These are phyloP conservation scores for Quadroppia sp. DNA, from an alignment of 2,888 invertebrate genomes.

Conservation along the genomic window DNA sequence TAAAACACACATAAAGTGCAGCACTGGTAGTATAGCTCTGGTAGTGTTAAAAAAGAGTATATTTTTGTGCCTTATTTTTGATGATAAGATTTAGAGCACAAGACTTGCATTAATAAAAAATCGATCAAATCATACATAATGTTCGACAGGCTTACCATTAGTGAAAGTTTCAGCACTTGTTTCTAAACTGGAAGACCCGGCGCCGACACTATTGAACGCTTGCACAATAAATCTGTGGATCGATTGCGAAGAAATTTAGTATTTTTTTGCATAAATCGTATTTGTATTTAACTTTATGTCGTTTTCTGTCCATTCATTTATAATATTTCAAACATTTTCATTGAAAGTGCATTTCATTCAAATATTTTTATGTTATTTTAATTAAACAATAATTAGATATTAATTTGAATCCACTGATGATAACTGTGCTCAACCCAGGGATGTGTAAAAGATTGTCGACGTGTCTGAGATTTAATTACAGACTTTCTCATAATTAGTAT, in stretches of 20 bases:
- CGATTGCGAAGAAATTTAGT: neutral
- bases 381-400: neutral
- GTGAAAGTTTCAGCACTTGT: slow-evolving; percentile 44
- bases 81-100: neutral
- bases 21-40: neutral
- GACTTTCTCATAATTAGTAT: no score
- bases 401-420: neutral
- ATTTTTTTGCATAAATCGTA: neutral
- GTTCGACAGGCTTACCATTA: slow-evolving; percentile 43
- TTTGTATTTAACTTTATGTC: neutral
- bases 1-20: neutral
- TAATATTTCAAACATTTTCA: slow-evolving; percentile 3
- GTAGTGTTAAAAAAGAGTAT: slow-evolving; percentile 1
- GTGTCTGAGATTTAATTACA: no score
- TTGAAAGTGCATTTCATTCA: neutral
- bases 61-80: neutral
- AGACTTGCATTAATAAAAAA: slow-evolving; percentile 32
- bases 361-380: neutral
- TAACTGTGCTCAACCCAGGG: no score
- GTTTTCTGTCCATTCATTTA: neutral
- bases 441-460: no score
- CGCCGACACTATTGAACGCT: slow-evolving; percentile 47
- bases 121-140: slow-evolving; percentile 28
- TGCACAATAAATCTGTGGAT: slow-evolving; percentile 46
- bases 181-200: slow-evolving; percentile 47